Base-by-base conservation (phyloP, 2,797 vertebrate species). In the Allobates femoralis region DNA sequence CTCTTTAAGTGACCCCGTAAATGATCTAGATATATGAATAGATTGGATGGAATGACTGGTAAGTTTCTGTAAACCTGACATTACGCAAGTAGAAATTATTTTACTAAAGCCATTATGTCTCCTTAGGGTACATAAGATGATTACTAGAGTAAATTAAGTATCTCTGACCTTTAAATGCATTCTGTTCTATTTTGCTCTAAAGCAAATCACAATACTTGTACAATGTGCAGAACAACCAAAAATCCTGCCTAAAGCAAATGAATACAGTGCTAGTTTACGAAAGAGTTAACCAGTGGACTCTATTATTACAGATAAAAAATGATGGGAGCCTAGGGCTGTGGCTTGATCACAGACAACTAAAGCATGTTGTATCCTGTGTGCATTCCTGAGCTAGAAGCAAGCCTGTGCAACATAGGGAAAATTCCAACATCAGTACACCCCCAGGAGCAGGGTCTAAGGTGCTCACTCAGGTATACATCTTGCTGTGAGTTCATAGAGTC, bases 331-430 rank as follows among this genome's bases (percentile, higher is more conserved):
- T 75, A 58, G 78, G 83, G 86, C 86, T 74, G 86, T 81, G 71
- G 78, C 78, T 77, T 81, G 71, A 81, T 88, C 73, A 62, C 26
- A 88, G 78, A 90, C 91, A 90, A 50, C 87, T 41, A 86, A 87
- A 91, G 92, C 97, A 88, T 94, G 97, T 94, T 88, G 76, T 15
- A 75, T 95, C 97, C 95, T 97, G 98, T 83, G 86, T 79, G 90
- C 95, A 97, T 98, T 97, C 97, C 96, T 94, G 92, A 77, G 94
- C 91, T 80, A 32, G 79, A 89, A 91, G 92, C 94, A 94, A 93
- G 93, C 92, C 94, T 92, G 86, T 90, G 90, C 94, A 90, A 89
- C 91, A 91, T 85, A 83, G 74, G 85, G 92, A 96, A 96, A 96
- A 96, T 96, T 97, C 95, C 94, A 92, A 34, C 86, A 30, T 87